phyloP scores from a whole-genome alignment of 2,797 vertebrate genomes.

The Pyrocephalus nanus region DNA sequence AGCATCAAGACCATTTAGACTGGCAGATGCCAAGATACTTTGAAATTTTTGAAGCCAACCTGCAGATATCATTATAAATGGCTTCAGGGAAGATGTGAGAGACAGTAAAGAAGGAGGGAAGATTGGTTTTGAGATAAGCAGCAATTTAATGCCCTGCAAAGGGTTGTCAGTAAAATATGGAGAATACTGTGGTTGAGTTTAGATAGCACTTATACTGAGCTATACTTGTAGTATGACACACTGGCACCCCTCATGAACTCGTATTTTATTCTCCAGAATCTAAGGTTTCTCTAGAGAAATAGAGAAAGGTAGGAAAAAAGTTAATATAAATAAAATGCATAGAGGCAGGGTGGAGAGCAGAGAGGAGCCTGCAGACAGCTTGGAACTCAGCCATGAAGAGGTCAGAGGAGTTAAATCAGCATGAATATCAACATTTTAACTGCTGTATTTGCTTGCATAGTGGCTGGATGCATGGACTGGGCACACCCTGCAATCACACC shows the following conservation, averaged over 20 bases:
- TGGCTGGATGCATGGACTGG: neutral
- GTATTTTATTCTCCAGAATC: neutral
- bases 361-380: neutral
- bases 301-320: neutral
- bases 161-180: neutral
- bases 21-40: neutral
- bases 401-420: neutral
- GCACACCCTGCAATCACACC: neutral
- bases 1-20: neutral
- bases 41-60: neutral
- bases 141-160: neutral
- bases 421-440: constrained; percentile 5
- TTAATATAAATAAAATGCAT: neutral
- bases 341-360: neutral
- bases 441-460: neutral
- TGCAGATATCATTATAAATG: neutral
- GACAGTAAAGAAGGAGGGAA: neutral
- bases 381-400: neutral
- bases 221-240: neutral
- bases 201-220: neutral
- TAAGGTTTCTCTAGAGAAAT: neutral
- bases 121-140: neutral
- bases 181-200: neutral
- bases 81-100: neutral
- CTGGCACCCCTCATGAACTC: neutral